Evolutionary conservation across 2,888 invertebrate genomes (phyloP), one percentile per base, ranked within the genome.

Genomic region (Acanthosepion esculentum): DNA sequence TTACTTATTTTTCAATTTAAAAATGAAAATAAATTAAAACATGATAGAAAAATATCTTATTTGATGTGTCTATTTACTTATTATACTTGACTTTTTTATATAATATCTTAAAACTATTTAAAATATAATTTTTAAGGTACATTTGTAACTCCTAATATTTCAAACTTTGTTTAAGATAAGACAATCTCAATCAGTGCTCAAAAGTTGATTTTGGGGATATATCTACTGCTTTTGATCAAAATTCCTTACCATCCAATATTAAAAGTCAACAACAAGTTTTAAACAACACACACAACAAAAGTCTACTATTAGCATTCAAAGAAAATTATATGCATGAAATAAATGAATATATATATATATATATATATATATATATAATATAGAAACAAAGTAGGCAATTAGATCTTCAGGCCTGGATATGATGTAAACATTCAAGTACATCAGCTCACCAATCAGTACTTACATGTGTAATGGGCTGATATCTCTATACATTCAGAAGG

Each of bases 181-280:
- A 78, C 10, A n/a, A n/a, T 78, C 10, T 33, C 78, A n/a, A 78
- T 78, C n/a, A n/a, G 10, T 78, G 78, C n/a, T n/a, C 10, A n/a
- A 78, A 78, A 33, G 78, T n/a, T 78, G n/a, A n/a, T 78, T n/a
- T 78, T n/a, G 15, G 1, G n/a, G n/a, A 59, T 10, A 78, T 33
- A n/a, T n/a, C 15, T 33, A 78, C n/a, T 78, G 15, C n/a, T 78
- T 78, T 78, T 78, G 78, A 78, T 78, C 12, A 78, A 78, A 78
- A 33, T 78, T n/a, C n/a, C 33, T 78, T 33, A 78, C 33, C 78
- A 78, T 78, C 78, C 78, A 78, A 78, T 78, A 78, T 78, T 78
- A 78, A n/a, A 78, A 78, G 78, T 78, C 78, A 78, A 78, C 78
- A 78, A 78, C 78, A 78, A 78, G 78, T 78, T 78, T 78, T 78